Percentiles rank a stretch among this genome's conserved stretches.
Evolutionary conservation across 2,797 vertebrate genomes (phyloP).

Genomic region (Momotus momota): DNA sequence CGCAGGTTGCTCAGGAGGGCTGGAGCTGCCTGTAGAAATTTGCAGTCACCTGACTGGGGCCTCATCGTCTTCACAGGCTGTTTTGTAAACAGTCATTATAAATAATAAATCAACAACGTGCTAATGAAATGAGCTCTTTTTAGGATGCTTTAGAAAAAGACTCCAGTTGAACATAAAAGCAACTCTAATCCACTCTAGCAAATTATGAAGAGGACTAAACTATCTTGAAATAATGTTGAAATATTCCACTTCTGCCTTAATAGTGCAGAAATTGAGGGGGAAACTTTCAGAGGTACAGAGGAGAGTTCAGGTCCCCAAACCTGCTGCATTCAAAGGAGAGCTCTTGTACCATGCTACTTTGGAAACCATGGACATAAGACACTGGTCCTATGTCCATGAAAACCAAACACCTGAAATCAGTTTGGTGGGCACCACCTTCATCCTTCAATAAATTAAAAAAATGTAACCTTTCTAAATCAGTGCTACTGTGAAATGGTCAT

Average conservation of each 20-base stretch:
- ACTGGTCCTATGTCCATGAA: not conserved
- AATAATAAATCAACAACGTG: conserved; percentile 55
- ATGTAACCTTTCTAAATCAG: not conserved
- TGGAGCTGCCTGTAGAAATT: conserved; percentile 11
- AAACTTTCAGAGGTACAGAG: not conserved
- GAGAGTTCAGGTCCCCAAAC: not conserved
- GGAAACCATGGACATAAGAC: not conserved
- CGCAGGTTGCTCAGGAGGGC: conserved; percentile 23
- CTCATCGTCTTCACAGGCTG: not conserved
- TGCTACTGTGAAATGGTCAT: not conserved
- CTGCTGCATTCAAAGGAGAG: not conserved
- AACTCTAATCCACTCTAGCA: conserved; percentile 7
- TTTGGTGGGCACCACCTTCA: not conserved
- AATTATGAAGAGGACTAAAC: not conserved
- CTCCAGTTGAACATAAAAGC: conserved; percentile 25
- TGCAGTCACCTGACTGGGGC: not conserved
- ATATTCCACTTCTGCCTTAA: not conserved
- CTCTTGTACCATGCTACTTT: not conserved
- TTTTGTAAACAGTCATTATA: conserved; percentile 59
- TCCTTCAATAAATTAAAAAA: not conserved
- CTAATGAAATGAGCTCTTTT: conserved; percentile 50
- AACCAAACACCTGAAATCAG: not conserved
- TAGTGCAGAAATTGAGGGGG: not conserved
- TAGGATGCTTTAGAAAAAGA: conserved; percentile 36
- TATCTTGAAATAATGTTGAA: conserved; percentile 11